Percentiles rank a stretch among this genome's conserved stretches.
Conservation (phyloP, 2,888 invertebrate species). For the Sinelater perroti region DNA sequence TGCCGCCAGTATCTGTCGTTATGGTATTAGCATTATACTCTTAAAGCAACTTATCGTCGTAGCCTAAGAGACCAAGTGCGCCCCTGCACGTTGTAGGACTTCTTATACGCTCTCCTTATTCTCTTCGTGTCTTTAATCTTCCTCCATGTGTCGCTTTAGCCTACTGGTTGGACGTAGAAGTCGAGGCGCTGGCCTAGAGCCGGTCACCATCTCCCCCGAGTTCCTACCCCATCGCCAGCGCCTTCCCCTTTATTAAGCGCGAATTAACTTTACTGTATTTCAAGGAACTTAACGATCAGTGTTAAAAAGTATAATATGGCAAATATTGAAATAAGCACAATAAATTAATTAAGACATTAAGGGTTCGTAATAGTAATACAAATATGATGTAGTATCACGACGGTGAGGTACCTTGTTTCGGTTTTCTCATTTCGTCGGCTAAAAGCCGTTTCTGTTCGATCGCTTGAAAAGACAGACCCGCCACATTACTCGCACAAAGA, state of each 20-base stretch:
- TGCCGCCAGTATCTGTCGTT: conserved; percentile 34
- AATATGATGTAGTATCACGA: conserved; percentile 44
- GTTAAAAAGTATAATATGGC: conserved; percentile 54
- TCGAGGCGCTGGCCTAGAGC: conserved; percentile 26
- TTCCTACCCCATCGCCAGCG: conserved; percentile 35
- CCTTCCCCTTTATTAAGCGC: conserved; percentile 46
- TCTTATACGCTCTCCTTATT: conserved; percentile 28
- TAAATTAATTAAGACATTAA: conserved; percentile 51
- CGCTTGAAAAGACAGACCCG: no score
- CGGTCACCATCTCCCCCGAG: conserved; percentile 14
- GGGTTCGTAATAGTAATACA: conserved; percentile 52
- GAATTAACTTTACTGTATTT: conserved; percentile 48
- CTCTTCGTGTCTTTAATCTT: conserved; percentile 41
- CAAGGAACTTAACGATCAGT: conserved; percentile 52
- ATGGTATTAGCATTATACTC: conserved; percentile 13
- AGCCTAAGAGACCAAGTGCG: conserved; percentile 51
- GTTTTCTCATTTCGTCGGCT: conserved; percentile 10
- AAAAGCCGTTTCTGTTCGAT: not conserved
- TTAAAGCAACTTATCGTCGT: conserved; percentile 26
- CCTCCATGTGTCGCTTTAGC: conserved; percentile 50
- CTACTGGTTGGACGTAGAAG: conserved; percentile 49
- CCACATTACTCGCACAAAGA: no score
- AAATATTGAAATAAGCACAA: conserved; percentile 58
- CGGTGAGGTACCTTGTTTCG: conserved; percentile 36
- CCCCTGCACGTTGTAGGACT: conserved; percentile 45